These are phyloP conservation scores for Papilio protenor DNA, from an alignment of 2,888 invertebrate species.

Conservation along the genomic window DNA sequence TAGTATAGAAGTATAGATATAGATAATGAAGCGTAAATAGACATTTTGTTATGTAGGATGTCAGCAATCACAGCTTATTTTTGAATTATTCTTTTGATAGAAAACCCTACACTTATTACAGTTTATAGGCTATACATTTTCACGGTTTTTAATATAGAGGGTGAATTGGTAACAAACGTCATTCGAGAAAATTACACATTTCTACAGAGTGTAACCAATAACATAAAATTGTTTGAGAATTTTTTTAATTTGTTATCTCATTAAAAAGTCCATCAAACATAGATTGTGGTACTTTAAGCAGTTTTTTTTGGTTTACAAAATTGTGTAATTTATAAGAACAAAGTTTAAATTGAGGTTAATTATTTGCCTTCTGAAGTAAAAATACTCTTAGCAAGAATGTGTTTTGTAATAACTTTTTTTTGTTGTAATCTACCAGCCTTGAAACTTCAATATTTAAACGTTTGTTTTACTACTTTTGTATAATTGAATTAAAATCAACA, in stretches of 20 bases:
- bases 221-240: too few species aligned
- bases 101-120: too few species aligned
- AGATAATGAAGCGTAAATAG: too few species aligned
- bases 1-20: too few species aligned
- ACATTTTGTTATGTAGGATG: too few species aligned
- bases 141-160: too few species aligned
- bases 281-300: constrained; percentile 15
- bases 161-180: too few species aligned
- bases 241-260: background rate
- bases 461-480: constrained; percentile 7
- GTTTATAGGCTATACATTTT: too few species aligned
- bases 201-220: too few species aligned
- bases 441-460: background rate
- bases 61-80: too few species aligned
- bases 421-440: background rate
- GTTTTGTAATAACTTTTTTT: constrained; percentile 27
- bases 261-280: background rate
- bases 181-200: too few species aligned
- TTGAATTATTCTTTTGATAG: too few species aligned
- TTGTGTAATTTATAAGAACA: constrained; percentile 34
- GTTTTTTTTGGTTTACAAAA: background rate
- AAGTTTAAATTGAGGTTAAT: constrained; percentile 40
- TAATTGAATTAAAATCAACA: background rate
- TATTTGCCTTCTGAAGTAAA: constrained; percentile 32
- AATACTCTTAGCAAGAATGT: constrained; percentile 27